Conservation (phyloP, 37 sponge, comb jelly and placozoan species). For the Oopsacas minuta region DNA sequence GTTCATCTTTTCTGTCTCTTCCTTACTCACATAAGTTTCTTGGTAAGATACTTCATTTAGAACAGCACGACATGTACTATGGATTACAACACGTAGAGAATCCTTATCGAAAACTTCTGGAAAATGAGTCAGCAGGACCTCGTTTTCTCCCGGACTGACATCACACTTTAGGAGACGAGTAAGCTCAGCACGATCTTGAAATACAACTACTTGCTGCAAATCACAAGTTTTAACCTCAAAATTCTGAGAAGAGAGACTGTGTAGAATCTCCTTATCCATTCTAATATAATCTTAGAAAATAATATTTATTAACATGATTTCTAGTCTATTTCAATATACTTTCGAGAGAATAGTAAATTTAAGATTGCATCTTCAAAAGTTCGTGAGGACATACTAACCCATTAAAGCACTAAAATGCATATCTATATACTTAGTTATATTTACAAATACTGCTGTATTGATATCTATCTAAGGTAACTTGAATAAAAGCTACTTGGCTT, state of each 20-base stretch:
- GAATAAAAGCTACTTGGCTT: neutral
- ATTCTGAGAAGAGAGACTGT: neutral
- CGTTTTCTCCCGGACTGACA: slow-evolving; percentile 22
- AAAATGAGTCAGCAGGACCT: slow-evolving; percentile 19
- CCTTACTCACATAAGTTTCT: slow-evolving; percentile 1
- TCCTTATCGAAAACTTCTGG: slow-evolving; percentile 20
- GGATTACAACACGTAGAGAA: slow-evolving; percentile 20
- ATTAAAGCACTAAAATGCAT: too few species aligned
- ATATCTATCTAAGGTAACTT: too few species aligned
- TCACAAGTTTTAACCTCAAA: neutral
- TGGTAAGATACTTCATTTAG: neutral
- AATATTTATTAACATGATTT: too few species aligned
- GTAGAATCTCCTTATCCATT: neutral
- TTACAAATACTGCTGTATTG: too few species aligned
- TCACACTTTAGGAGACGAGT: neutral
- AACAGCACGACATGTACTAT: slow-evolving; percentile 4
- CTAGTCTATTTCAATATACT: too few species aligned
- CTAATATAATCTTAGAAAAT: neutral
- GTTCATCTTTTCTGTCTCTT: slow-evolving; percentile 4
- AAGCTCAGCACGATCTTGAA: slow-evolving; percentile 26
- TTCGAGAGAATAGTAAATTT: too few species aligned
- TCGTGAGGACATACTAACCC: too few species aligned
- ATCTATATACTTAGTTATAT: too few species aligned
- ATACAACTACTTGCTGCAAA: slow-evolving; percentile 23
- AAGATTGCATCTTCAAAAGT: too few species aligned